Percentiles rank a stretch among this genome's conserved stretches.
Conservation (phyloP, 2,888 invertebrate genomes). For the Myopa testacea region DNA sequence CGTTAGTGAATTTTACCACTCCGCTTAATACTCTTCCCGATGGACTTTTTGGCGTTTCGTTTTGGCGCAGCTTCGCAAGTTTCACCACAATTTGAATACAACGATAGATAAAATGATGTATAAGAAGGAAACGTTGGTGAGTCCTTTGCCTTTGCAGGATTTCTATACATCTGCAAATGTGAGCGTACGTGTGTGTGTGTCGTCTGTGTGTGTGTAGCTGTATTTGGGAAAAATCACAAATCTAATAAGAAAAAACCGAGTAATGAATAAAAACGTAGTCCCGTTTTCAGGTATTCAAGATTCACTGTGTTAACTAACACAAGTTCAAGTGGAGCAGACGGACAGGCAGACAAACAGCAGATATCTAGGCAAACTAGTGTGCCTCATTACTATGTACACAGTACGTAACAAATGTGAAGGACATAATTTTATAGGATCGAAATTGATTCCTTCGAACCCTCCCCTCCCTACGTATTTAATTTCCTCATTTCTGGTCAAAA, state of each 20-base stretch:
- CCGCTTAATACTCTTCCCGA: constrained; percentile 53
- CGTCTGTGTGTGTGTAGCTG: constrained; percentile 44
- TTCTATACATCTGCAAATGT: not conserved
- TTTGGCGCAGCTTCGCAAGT: constrained; percentile 38
- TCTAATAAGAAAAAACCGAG: constrained; percentile 38
- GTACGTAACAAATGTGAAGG: constrained; percentile 37
- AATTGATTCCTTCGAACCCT: not conserved
- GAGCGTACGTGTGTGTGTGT: constrained; percentile 44
- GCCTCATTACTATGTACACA: constrained; percentile 1
- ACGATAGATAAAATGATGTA: constrained; percentile 42
- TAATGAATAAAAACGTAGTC: not conserved
- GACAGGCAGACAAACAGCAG: constrained; percentile 3
- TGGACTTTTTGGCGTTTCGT: constrained; percentile 48
- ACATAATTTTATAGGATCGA: constrained; percentile 29
- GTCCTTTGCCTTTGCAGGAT: not conserved
- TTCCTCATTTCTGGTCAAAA: not conserved
- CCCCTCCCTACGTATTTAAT: not conserved
- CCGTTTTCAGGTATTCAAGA: not conserved
- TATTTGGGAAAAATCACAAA: constrained; percentile 54
- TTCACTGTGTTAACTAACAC: not conserved
- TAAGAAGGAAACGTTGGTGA: constrained; percentile 29
- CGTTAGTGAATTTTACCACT: constrained; percentile 18
- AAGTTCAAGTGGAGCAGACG: not conserved
- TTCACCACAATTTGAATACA: constrained; percentile 44
- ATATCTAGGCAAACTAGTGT: not conserved